Conservation (phyloP, 2,797 vertebrate species). For the Phoeniculus purpureus region DNA sequence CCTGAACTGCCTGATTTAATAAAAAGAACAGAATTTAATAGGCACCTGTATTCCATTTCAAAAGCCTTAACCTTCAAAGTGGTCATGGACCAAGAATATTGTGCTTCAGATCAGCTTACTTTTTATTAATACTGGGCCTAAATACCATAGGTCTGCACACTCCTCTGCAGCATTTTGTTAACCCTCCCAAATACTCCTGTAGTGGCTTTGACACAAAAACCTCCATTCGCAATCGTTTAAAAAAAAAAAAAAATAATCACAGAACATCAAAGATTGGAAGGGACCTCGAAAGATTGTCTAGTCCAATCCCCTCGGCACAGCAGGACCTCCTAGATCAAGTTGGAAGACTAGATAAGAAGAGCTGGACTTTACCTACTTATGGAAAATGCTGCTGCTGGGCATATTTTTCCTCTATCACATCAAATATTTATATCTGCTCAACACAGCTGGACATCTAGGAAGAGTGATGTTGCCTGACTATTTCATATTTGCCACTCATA, state of each 20-base stretch:
- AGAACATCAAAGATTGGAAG: no score
- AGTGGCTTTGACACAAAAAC: background rate
- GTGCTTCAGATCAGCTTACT: background rate
- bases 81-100: background rate
- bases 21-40: background rate
- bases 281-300: no score
- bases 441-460: background rate
- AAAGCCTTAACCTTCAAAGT: background rate
- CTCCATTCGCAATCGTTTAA: background rate
- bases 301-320: no score
- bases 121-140: background rate
- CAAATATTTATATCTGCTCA: conserved; percentile 22
- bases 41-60: background rate
- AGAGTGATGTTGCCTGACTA: conserved; percentile 26
- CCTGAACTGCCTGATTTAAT: background rate
- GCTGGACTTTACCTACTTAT: background rate
- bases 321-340: no score
- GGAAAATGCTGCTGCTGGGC: conserved; percentile 15
- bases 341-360: background rate
- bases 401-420: conserved; percentile 4
- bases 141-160: background rate
- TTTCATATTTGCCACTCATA: conserved; percentile 18
- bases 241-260: no score
- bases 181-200: background rate
- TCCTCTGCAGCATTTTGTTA: background rate